Base-by-base conservation (phyloP, 2,113 vertebrate genomes). In the Pachypanchax playfairii region DNA sequence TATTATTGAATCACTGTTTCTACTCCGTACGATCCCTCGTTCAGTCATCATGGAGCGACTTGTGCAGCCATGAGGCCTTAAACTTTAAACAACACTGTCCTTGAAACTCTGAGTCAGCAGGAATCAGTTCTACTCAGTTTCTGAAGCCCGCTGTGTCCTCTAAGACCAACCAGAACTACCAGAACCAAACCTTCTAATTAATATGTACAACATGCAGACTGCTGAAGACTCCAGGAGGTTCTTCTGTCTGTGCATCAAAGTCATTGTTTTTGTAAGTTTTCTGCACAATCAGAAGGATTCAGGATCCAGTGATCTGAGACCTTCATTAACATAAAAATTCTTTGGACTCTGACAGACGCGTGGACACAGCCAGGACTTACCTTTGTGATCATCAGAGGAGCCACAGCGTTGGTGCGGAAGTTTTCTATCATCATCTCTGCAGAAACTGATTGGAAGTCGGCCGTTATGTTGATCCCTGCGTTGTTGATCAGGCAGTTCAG, bases 401-500 rank as follows among this genome's bases (percentile, higher is more conserved):
- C 89, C 0, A 93, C 90, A 0, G 90, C 69, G 31, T 92, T 93
- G 65, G 90, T 92, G 26, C 91, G 89, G 53, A 92, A 92, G 31
- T 90, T 92, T 78, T 91, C 88, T 31, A 93, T 88, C 92, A 93
- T 94, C 17, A 83, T 87, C 67, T 94, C 91, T 5, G 89, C 85
- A 0, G 91, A 92, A 0, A 93, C 92, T 0, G 88, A 87, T 15
- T 92, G 77, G 79, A 94, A 81, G 65, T 88, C 42, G 2, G 86
- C 85, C 26, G 22, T n/a, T 51, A 87, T 74, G 0, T 87, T 93
- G 79, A 94, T 91, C 25, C 90, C 92, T 0, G 92, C 92, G 0
- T 94, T 94, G 88, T 94, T 94, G 50, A 94, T 93, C 29, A 94
- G 87, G 69, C 93, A 93, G 87, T 90, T 92, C 43, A 94, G 88